Base-by-base conservation (phyloP, 2,888 invertebrate genomes). In the Opisthograptis luteolata region DNA sequence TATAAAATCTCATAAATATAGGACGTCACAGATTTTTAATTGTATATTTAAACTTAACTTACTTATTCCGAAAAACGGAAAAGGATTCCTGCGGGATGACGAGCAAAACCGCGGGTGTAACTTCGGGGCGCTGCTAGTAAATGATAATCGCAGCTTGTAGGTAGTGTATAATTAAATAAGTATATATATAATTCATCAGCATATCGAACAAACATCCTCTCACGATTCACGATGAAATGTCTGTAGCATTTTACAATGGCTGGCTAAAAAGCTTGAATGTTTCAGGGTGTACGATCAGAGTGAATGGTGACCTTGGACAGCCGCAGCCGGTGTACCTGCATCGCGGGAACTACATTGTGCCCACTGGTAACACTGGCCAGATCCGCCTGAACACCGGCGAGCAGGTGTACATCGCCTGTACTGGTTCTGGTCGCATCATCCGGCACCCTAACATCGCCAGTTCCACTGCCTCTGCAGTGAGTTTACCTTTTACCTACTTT, bases 321-420 rank as follows among this genome's bases (percentile, higher is more conserved):
- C 93, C 92, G 0, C 94, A 94, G 67, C 93, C 94, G 0, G 81
- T 94, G 2, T 89, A 92, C 60, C 67, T 94, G 1, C 79, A 73
- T 31, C 80, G 85, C 0, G 76, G 83, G 0, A 73, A 77, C 41
- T 87, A 80, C 53, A 15, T 81, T 4, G 48, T 59, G 1, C 76
- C 88, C 1, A 70, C 55, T 17, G 83, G 86, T 9, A 91, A 78
- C 62, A 68, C 72, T 3, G 86, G 87, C 0, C 55, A 61, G 24
- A 77, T 87, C 40, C 64, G 59, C 10, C 69, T 88, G 2, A 77
- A 65, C 34, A 50, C 68, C 1, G 84, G 84, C 1, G 78, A 87
- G 14, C 70, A 81, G 42, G 73, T 88, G 9, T 55, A 62, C 43
- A 51, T 88, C n/a, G 80, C 79, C 1, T 88, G 88, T 53, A 73